Evolutionary conservation across 2,888 invertebrate genomes (phyloP), one percentile per base, ranked within the genome.

Genomic region (Neocrepidodera transversa): DNA sequence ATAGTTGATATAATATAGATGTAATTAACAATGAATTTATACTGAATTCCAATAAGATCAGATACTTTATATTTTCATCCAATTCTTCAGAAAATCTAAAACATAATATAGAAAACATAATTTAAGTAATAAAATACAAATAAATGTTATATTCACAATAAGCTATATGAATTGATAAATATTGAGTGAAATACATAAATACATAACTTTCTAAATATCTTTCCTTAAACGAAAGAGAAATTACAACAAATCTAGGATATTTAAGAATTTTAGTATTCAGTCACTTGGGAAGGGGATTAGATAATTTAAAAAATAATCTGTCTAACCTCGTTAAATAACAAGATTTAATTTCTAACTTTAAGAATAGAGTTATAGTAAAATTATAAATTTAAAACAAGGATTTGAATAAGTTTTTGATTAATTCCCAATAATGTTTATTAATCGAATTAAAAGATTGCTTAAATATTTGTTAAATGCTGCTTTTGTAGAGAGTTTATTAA

Each of bases 21-120:
- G 58, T 58, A 6, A 58, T 58, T 20, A 50, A 26, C 8, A 58
- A 38, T 3, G 58, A 58, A 26, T 58, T 58, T 4, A 58, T 52
- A 11, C 50, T 58, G 26, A 52, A 58, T 23, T 58, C 58, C 36
- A 58, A 11, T 5, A 58, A 32, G 10, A 58, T 36, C 28, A 52
- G 28, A 20, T 47, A 58, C 7, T 58, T 58, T 52, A 58, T 45
- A 16, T 52, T 52, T 2, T 43, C 38, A 13, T 58, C 58, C 13
- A 58, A 40, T n/a, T 52, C 20, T 47, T 52, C 47, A 1, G 52
- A 45, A 47, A 20, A 51, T 17, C 58, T 58, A n/a, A 7, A 47
- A 30, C 6, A 28, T 16, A 47, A 30, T 1, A 26, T 14, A 30
- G 2, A 10, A 30, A 30, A 6, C 4, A 30, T 10, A 30, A 30